Base-by-base conservation (phyloP, 1,140 invertebrate genomes). In the Piezodorus guildinii region DNA sequence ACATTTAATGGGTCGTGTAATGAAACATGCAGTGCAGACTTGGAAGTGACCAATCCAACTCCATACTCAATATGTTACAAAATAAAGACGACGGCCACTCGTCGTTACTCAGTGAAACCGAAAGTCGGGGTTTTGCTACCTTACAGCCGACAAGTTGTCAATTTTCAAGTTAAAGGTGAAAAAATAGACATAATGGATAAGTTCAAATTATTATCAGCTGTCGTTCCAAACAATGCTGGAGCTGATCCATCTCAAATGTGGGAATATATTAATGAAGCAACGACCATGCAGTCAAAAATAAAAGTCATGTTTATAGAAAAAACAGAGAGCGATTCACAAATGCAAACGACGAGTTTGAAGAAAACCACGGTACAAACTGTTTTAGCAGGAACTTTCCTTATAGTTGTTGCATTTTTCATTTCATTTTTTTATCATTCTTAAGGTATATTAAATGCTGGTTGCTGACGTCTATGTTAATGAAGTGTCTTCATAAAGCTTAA, bases 41-140 rank as follows among this genome's bases (percentile, higher is more conserved):
- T 56, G 23, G 52, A 56, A 56, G 17, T 56, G 3, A 56, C 52
- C 17, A 56, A 56, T 25, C 52, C 52, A 16, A 56, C 52, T 16
- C 52, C 52, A 56, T 56, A 56, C 15, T 21, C 52, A 21, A 25
- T 56, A 21, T 56, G 52, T 23, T 56, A 23, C 52, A 56, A 56
- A 23, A 23, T 56, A 56, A 49, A 49, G 21, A 49, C 46, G 16
- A 56, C 52, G 3, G 52, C 52, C 1, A 23, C 52, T 10, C 52
- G 52, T 5, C 17, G 23, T 6, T 56, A 56, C 52, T 21, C 15
- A 4, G 52, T 56, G 19, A 21, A 25, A 15, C 52, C 52, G 15
- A 56, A 56, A 15, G 12, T 2, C 2, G 52, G 52, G 19, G 17
- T 56, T 23, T 23, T 56, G 6, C 52, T 56, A 15, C 52, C 52